phyloP scores from a whole-genome alignment of 2,888 invertebrate species.

The Drosophila leonis region DNA sequence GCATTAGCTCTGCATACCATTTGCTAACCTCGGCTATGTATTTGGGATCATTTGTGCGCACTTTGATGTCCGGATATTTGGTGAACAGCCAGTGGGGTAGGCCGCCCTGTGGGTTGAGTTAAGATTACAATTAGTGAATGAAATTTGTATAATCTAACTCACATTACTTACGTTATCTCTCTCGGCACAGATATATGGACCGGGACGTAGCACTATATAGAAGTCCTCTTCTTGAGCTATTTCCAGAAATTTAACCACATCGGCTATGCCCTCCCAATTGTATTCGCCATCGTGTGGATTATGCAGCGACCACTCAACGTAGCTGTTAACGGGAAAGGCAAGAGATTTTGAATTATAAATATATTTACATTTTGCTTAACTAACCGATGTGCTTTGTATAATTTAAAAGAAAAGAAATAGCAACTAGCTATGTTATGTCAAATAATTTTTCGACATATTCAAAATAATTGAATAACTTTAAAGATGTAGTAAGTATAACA shows the following conservation, averaged over 20 bases:
- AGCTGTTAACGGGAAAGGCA: slow-evolving; percentile 85
- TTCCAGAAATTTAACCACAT: slow-evolving; percentile 90
- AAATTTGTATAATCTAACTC: neutral
- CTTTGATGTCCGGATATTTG: slow-evolving; percentile 87
- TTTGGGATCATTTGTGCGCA: slow-evolving; percentile 88
- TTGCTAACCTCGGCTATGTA: slow-evolving; percentile 86
- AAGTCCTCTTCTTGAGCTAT: slow-evolving; percentile 92
- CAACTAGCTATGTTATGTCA: neutral
- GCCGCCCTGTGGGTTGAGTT: slow-evolving; percentile 88
- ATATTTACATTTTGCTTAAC: neutral
- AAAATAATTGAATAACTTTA: neutral
- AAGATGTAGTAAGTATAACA: neutral
- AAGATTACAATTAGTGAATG: no score
- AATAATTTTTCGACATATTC: neutral
- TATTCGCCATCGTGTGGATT: slow-evolving; percentile 91
- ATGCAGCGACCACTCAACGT: slow-evolving; percentile 96
- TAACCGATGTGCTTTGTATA: neutral
- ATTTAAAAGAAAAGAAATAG: neutral
- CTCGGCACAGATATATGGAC: slow-evolving; percentile 97
- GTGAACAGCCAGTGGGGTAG: slow-evolving; percentile 91
- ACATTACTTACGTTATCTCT: slow-evolving; percentile 88
- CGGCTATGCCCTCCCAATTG: slow-evolving; percentile 88
- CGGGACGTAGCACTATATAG: slow-evolving; percentile 93
- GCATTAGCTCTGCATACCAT: slow-evolving; percentile 87
- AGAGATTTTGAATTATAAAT: neutral